Evolutionary conservation across 2,113 vertebrate genomes (phyloP).

Genomic region (Pangasianodon hypophthalmus): DNA sequence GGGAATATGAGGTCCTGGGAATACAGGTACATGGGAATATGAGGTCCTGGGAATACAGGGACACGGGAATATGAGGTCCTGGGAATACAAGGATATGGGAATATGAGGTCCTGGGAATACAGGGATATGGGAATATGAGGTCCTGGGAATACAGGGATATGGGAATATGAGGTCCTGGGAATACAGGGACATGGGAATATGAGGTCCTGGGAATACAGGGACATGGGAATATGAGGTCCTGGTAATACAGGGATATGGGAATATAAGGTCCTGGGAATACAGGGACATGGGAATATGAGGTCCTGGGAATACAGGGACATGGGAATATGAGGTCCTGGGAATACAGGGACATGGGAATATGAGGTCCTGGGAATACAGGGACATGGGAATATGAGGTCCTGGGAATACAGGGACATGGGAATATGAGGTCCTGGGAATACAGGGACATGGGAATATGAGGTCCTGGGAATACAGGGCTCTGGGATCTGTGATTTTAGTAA

Average conservation of each 20-base stretch:
- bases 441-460: neutral
- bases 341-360: neutral
- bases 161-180: neutral
- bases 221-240: neutral
- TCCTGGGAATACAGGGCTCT: neutral
- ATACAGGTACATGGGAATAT: neutral
- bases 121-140: neutral
- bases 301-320: neutral
- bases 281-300: neutral
- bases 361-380: neutral
- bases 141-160: neutral
- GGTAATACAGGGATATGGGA: neutral
- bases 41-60: neutral
- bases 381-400: too few species aligned
- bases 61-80: neutral
- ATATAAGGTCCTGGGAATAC: neutral
- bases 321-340: neutral
- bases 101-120: neutral
- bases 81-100: neutral
- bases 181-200: neutral
- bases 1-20: neutral
- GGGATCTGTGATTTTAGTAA: neutral
- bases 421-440: neutral
- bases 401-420: too few species aligned
- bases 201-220: neutral